A percentile compares a stretch with the other conserved stretches of the same genome.
Conservation (phyloP, 2,113 vertebrate species). For the Machaerirhynchus nigripectus region DNA sequence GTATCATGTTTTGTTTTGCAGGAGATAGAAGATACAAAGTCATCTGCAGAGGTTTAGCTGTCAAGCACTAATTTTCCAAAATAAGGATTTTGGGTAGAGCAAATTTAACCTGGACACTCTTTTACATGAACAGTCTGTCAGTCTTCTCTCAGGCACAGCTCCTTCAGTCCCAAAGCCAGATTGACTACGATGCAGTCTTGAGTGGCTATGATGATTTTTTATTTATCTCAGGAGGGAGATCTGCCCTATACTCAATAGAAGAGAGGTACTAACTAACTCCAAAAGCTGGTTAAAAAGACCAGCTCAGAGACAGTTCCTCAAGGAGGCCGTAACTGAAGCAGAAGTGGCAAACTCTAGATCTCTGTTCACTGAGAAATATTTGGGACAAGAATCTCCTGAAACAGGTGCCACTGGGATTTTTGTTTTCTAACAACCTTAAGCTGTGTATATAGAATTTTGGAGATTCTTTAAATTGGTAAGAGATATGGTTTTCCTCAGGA, state of each 20-base stretch:
- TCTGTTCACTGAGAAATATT: neutral
- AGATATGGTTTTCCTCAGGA: neutral
- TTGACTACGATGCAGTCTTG: neutral
- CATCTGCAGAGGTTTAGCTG: neutral
- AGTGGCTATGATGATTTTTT: neutral
- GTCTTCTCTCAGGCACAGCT: neutral
- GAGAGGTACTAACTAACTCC: neutral
- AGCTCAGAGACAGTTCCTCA: neutral
- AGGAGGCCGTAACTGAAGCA: neutral
- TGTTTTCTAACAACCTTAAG: neutral
- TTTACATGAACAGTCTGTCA: neutral
- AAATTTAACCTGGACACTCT: neutral
- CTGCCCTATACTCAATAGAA: neutral
- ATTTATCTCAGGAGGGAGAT: neutral
- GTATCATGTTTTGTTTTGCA: neutral
- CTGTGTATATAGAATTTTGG: neutral
- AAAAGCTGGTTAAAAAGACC: neutral
- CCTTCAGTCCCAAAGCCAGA: neutral
- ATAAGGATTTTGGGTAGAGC: neutral
- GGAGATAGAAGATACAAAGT: neutral
- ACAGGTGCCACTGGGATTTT: neutral
- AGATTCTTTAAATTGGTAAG: neutral
- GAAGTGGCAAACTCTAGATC: neutral
- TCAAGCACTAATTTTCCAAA: neutral
- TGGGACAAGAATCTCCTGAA: neutral